Base-by-base conservation (phyloP, 2,888 invertebrate genomes). In the Spodoptera littoralis region DNA sequence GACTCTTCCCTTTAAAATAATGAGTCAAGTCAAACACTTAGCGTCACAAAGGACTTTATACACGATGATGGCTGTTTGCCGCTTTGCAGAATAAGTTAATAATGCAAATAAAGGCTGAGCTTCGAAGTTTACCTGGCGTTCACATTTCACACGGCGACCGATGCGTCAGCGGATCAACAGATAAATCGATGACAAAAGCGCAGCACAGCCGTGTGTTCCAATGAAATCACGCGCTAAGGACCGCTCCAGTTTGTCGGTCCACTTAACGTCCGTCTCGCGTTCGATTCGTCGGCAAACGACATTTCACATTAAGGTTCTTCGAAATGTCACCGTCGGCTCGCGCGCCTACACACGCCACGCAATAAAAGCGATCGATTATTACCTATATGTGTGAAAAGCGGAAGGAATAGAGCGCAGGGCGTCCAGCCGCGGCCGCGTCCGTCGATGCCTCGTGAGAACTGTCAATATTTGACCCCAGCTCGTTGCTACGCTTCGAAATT, bases 301-400 rank as follows among this genome's bases (percentile, higher is more conserved):
- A 83, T 84, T 88, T 83, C 84, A 88, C 86, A 87, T 87, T 88
- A 86, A 87, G 88, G 85, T 94, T 93, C 94, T 81, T 75, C 91
- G 94, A 94, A 94, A 83, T 91, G 86, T 91, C 92, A 89, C 88
- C 81, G 74, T 51, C 65, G 70, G 70, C 76, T 84, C 88, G 86
- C 88, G 85, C 87, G 88, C 89, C 90, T 89, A 86, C 89, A 90
- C 89, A 85, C 82, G 84, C 68, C 84, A 87, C 87, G 92, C 92
- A 92, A 94, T 94, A 94, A 94, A 92, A 90, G 87, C 92, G 89
- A 94, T 94, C 92, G 94, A 94, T 94, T 93, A 93, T 94, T 94
- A 93, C 92, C 90, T 90, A 93, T 93, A 93, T 89, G 93, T 93
- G 93, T 94, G 93, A 92, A 93, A 94, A 93, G 93, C 92, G 93